These are phyloP conservation scores for Taenaris catops DNA, from an alignment of 2,888 invertebrate genomes.

Conservation along the genomic window DNA sequence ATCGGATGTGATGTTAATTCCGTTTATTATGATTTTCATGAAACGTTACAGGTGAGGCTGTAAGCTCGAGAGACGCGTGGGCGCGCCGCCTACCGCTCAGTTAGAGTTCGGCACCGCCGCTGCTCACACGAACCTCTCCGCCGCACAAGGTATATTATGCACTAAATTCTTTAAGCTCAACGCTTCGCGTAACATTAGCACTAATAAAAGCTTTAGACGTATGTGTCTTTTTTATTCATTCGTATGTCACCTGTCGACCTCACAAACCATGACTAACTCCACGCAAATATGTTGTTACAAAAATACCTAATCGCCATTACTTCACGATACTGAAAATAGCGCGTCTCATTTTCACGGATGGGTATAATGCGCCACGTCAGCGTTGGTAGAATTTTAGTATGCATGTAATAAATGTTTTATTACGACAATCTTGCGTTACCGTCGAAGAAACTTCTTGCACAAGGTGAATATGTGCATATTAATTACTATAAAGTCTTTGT, in stretches of 20 bases:
- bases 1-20: neutral
- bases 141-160: constrained; percentile 67
- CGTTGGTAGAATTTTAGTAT: constrained; percentile 19
- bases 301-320: constrained; percentile 69
- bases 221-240: constrained; percentile 40
- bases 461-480: too few species aligned
- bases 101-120: constrained; percentile 69
- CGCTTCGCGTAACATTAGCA: constrained; percentile 64
- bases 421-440: constrained; percentile 6
- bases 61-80: constrained; percentile 44
- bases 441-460: too few species aligned
- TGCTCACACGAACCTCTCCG: constrained; percentile 75
- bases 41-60: constrained; percentile 64
- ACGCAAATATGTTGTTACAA: constrained; percentile 58
- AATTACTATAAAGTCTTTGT: constrained; percentile 9
- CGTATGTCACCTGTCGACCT: constrained; percentile 58
- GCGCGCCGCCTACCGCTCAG: constrained; percentile 53
- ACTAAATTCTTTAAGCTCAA: constrained; percentile 32
- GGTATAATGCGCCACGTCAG: constrained; percentile 27
- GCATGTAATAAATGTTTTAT: constrained; percentile 14
- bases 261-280: constrained; percentile 63
- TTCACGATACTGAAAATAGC: constrained; percentile 69
- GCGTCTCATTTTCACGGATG: constrained; percentile 37
- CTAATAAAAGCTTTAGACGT: constrained; percentile 63
- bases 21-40: constrained; percentile 29